Evolutionary conservation across 2,888 invertebrate genomes (phyloP).

Genomic region (Polyploca ridens): DNA sequence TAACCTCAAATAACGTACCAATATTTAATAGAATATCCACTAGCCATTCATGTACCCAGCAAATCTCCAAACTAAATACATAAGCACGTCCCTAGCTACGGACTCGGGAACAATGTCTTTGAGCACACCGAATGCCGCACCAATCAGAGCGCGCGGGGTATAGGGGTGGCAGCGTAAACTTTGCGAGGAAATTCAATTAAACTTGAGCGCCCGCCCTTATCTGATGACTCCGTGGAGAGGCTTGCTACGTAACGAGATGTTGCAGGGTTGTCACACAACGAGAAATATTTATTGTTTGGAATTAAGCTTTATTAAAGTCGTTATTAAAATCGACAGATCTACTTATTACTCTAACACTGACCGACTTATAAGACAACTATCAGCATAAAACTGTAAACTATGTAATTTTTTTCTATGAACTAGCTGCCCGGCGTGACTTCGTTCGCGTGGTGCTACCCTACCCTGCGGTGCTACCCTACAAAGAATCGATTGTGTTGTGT

Average conservation of each 20-base stretch:
- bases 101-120: constrained; percentile 73
- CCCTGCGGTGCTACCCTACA: too few species aligned
- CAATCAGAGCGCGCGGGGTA: constrained; percentile 69
- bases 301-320: neutral
- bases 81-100: constrained; percentile 48
- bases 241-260: constrained; percentile 72
- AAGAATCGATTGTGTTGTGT: too few species aligned
- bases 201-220: constrained; percentile 81
- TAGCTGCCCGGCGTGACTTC: too few species aligned
- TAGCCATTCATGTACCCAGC: neutral
- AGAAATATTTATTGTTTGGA: too few species aligned
- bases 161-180: constrained; percentile 77
- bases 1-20: too few species aligned
- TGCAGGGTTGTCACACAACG: constrained; percentile 54
- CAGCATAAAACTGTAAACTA: too few species aligned
- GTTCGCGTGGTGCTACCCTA: too few species aligned
- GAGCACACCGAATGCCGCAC: constrained; percentile 58
- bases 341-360: too few species aligned
- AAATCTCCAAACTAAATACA: constrained; percentile 36
- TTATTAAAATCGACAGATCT: too few species aligned
- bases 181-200: constrained; percentile 81
- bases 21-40: neutral
- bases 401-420: too few species aligned
- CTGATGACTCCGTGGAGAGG: constrained; percentile 79
- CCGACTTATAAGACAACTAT: too few species aligned